Base-by-base conservation (phyloP, 1,140 invertebrate species). In the Akabosia matsudoensis region DNA sequence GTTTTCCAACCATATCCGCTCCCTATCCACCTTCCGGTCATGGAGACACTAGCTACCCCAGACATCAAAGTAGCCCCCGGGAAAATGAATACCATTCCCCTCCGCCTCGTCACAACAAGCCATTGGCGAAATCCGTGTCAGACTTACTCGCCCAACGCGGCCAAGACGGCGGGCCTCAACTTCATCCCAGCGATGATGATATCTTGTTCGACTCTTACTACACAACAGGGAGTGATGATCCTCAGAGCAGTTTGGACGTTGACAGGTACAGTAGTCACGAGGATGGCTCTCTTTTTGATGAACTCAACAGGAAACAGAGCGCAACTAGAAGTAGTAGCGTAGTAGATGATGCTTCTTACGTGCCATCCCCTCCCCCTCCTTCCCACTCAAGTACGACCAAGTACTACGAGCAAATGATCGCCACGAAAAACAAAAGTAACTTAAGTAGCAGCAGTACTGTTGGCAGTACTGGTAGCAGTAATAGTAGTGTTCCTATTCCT, bases 221-320 rank as follows among this genome's bases (percentile, higher is more conserved):
- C 61, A 67, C 30, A 30, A 67, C 61, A 10, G 61, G 61, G 61
- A 67, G 61, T 31, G 61, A 67, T 28, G 61, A 7, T 30, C 7
- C 24, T 16, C 13, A 16, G 24, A 67, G 61, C 22, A 67, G 61
- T 67, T 4, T 30, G 3, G 22, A 30, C 61, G 28, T 10, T 10
- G 28, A 67, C 24, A 67, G 28, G 22, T 28, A 67, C 61, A 67
- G 28, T 30, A 67, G 61, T 7, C 28, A 67, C 7, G 61, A 28
- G 4, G 37, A 18, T 45, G 18, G 37, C 18, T 18, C 7, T 10
- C 7, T 7, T 7, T 45, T 18, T 45, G 37, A 18, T 67, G 61
- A 67, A 30, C 61, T 67, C 61, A 30, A 30, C 31, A 30, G 31
- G 61, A 67, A 67, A 67, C 61, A 67, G 61, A 67, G 26, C 61